Evolutionary conservation across 2,888 invertebrate genomes (phyloP).

Genomic region (Germaria angustata): DNA sequence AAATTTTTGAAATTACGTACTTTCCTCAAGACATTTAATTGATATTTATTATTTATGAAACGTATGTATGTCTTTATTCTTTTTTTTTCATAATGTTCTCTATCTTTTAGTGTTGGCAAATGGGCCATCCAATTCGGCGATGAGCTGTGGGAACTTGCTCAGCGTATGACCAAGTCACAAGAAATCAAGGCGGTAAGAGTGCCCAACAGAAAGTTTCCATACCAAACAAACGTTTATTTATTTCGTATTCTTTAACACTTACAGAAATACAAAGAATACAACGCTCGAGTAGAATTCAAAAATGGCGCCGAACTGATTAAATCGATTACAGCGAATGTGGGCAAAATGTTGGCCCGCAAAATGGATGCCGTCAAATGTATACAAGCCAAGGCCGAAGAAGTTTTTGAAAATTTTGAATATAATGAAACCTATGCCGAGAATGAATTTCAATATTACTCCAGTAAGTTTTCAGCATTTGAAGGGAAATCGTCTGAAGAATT

Average conservation of each 20-base stretch:
- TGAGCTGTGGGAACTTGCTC: conserved; percentile 89
- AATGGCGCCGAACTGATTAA: conserved; percentile 89
- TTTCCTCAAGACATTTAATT: too few relatives aligned
- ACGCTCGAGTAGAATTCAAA: conserved; percentile 89
- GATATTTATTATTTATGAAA: too few relatives aligned
- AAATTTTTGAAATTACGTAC: too few relatives aligned
- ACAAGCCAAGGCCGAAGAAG: conserved; percentile 86
- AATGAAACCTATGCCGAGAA: conserved; percentile 78
- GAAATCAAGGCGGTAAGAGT: conserved; percentile 87
- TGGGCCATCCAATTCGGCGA: conserved; percentile 90
- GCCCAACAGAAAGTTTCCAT: too few relatives aligned
- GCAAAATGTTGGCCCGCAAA: conserved; percentile 91
- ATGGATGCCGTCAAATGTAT: conserved; percentile 94
- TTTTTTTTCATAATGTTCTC: too few relatives aligned
- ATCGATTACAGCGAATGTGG: conserved; percentile 90
- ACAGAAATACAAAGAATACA: conserved; percentile 89
- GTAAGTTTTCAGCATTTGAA: conserved; percentile 86
- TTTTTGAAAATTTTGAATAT: conserved; percentile 84
- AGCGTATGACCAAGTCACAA: conserved; percentile 87
- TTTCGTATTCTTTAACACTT: background rate
- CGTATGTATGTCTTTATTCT: too few relatives aligned
- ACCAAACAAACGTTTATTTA: too few relatives aligned
- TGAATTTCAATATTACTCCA: conserved; percentile 85
- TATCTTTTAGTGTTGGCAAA: conserved; percentile 84
- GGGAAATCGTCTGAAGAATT: conserved; percentile 74